These are phyloP conservation scores for Apolygus lucorum DNA, from an alignment of 1,140 invertebrate species.

Conservation along the genomic window DNA sequence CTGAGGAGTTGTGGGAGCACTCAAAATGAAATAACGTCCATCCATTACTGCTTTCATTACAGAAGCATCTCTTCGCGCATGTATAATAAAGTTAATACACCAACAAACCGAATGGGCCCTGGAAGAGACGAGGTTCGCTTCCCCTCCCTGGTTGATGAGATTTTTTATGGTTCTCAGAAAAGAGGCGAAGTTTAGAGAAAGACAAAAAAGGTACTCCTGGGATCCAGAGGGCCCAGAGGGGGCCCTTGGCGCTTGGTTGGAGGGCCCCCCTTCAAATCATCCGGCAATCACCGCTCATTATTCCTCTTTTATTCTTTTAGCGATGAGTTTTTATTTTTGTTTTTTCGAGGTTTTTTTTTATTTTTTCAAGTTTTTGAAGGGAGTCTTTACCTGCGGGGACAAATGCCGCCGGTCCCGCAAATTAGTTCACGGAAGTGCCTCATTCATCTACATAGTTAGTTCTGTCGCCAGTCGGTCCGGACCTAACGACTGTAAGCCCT, in stretches of 20 bases:
- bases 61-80: constrained; percentile 5
- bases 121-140: too few relatives aligned
- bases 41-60: constrained; percentile 9
- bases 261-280: not conserved
- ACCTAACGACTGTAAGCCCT: too few relatives aligned
- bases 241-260: not conserved
- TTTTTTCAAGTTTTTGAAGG: too few relatives aligned
- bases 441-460: too few relatives aligned
- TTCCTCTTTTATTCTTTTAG: not conserved
- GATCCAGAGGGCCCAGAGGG: not conserved
- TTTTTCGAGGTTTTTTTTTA: too few relatives aligned
- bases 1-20: too few relatives aligned
- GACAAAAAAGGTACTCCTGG: not conserved
- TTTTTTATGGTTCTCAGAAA: constrained; percentile 1
- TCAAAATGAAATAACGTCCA: not conserved
- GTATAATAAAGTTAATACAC: not conserved
- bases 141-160: not conserved
- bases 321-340: too few relatives aligned
- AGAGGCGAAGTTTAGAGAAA: not conserved
- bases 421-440: not conserved
- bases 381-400: too few relatives aligned
- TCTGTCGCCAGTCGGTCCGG: too few relatives aligned
- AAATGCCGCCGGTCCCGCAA: not conserved
- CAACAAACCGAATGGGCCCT: too few relatives aligned
- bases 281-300: not conserved